Percentiles rank a stretch among this genome's conserved stretches.
Evolutionary conservation across 1,140 invertebrate genomes (phyloP).

Genomic region (Papilio helenus): DNA sequence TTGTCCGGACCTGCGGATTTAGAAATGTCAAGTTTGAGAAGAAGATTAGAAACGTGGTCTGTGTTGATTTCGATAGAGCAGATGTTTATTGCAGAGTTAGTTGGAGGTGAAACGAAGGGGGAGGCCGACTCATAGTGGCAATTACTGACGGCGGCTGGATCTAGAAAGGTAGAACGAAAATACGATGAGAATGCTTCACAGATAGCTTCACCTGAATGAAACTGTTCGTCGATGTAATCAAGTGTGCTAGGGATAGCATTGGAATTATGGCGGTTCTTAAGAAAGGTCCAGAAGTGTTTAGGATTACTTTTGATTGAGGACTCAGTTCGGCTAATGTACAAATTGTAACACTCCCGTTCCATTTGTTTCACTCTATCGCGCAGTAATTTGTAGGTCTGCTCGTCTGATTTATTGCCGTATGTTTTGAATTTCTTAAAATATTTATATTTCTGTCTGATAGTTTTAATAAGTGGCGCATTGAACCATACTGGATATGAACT

Average conservation of each 20-base stretch:
- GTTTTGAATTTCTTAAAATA: conserved; percentile 39
- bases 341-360: conserved; percentile 32
- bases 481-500: conserved; percentile 28
- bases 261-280: conserved; percentile 20
- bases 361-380: conserved; percentile 30
- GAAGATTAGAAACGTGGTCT: neutral
- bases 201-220: neutral
- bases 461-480: conserved; percentile 27
- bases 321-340: neutral
- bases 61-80: neutral
- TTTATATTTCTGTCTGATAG: conserved; percentile 41
- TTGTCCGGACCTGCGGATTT: conserved; percentile 32
- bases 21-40: conserved; percentile 17
- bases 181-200: conserved; percentile 25
- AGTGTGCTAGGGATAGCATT: conserved; percentile 11
- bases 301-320: conserved; percentile 36
- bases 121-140: neutral
- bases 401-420: conserved; percentile 40
- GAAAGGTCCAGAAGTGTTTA: conserved; percentile 38
- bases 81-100: neutral
- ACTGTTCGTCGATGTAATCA: neutral
- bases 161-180: conserved; percentile 26
- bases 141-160: no score
- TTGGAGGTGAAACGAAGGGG: neutral
- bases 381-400: conserved; percentile 35